Base-by-base conservation (phyloP, 2,888 invertebrate species). In the Eristalis intricaria region DNA sequence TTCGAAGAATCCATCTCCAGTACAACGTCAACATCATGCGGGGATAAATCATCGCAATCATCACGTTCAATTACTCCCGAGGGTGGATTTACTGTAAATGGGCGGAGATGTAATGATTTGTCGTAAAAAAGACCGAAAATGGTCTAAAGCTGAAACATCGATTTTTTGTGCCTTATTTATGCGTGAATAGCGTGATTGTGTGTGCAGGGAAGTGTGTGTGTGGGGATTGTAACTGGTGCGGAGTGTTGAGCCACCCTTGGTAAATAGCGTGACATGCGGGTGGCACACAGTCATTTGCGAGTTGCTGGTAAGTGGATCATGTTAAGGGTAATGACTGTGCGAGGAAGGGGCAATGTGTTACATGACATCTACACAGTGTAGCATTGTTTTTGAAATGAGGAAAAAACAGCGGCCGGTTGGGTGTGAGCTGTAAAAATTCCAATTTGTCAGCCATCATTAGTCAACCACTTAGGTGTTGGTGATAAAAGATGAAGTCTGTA, bases 21-120 rank as follows among this genome's bases (percentile, higher is more conserved):
- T 23, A 70, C 50, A 82, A 38, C 64, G 29, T 32, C 56, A 38
- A 65, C 43, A 76, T 73, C n/a, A 76, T 79, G 75, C 75, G 84
- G 80, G 88, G 80, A 77, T 84, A 88, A 88, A 88, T 88, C 88
- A 88, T 88, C 80, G 77, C 88, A 84, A 88, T 88, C 88, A 88
- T 88, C 88, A 84, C 84, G 88, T 84, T 88, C 88, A 88, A 88
- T 88, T 88, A 84, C 84, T 81, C 88, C 88, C 88, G 70, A 80
- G 88, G 88, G 88, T 88, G 88, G 84, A 88, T 88, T 88, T 88
- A 84, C 80, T 77, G 77, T 70, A 88, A 88, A 80, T 80, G 84
- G 88, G 80, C 74, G 88, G 88, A 74, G 88, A 88, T 81, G 80
- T 88, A 88, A 88, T 88, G 88, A 80, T 88, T 88, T 81, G 84